Percentiles rank a stretch among this genome's conserved stretches.
Conservation (phyloP, 1,140 invertebrate species). For the Drosophila tristis region DNA sequence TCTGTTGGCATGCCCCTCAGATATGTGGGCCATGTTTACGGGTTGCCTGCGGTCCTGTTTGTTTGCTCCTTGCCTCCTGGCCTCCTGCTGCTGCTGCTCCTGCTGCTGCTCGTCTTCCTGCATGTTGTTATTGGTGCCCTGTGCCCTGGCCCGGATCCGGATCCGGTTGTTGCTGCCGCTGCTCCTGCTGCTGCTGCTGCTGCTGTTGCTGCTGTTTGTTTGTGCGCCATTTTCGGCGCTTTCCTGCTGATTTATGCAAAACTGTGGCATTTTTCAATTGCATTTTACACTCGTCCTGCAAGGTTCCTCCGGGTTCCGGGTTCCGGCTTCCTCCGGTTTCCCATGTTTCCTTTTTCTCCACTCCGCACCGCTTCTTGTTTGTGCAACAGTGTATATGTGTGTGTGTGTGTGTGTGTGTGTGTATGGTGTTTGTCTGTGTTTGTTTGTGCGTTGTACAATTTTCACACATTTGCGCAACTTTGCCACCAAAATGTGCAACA, state of each 20-base stretch:
- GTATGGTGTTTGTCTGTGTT: slow-evolving; percentile 21
- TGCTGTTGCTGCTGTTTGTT: slow-evolving; percentile 46
- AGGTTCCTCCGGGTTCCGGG: slow-evolving; percentile 27
- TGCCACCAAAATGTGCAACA: slow-evolving; percentile 77
- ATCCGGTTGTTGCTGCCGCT: slow-evolving; percentile 19
- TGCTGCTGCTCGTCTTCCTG: neutral
- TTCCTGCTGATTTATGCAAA: slow-evolving; percentile 81
- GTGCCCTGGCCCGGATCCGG: slow-evolving; percentile 9
- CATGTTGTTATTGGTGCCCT: neutral
- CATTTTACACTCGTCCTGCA: slow-evolving; percentile 68
- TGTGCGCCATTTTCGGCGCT: slow-evolving; percentile 73
- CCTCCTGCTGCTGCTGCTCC: slow-evolving; percentile 8
- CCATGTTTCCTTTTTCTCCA: slow-evolving; percentile 26
- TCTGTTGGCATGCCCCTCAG: slow-evolving; percentile 15
- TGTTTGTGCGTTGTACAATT: slow-evolving; percentile 56
- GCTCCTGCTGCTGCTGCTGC: neutral
- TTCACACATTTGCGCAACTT: slow-evolving; percentile 77
- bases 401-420: slow-evolving; percentile 13
- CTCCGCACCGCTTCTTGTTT: slow-evolving; percentile 42
- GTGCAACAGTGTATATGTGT: slow-evolving; percentile 16
- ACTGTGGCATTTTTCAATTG: slow-evolving; percentile 80
- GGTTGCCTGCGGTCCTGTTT: slow-evolving; percentile 61
- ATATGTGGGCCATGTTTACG: slow-evolving; percentile 70
- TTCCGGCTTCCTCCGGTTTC: slow-evolving; percentile 31
- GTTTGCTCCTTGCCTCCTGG: slow-evolving; percentile 23